These are phyloP conservation scores for Atta cephalotes DNA, from an alignment of 1,140 invertebrate species.

Conservation along the genomic window DNA sequence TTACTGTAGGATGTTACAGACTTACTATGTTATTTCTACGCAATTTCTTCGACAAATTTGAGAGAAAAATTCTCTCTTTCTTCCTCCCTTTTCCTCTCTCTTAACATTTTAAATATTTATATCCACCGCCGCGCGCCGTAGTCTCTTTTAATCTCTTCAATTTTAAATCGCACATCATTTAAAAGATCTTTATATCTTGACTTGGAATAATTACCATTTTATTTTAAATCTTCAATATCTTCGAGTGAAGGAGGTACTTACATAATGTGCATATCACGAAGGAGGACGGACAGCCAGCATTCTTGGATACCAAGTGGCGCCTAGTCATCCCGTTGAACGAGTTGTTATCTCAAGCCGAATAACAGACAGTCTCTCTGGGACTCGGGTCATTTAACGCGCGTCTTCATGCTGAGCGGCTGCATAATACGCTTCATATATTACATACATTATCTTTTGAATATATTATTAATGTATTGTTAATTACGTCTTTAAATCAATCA, in stretches of 20 bases:
- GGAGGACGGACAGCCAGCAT: constrained; percentile 71
- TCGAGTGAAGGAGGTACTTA: constrained; percentile 22
- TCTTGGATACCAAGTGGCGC: constrained; percentile 80
- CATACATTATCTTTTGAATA: constrained; percentile 1
- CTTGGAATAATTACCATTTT: constrained; percentile 38
- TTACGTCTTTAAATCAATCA: not conserved
- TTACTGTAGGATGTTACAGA: not conserved
- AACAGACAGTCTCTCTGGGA: constrained; percentile 70
- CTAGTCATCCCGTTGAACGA: constrained; percentile 78
- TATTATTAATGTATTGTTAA: not conserved
- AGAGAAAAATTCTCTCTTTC: not conserved
- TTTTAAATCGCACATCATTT: constrained; percentile 16
- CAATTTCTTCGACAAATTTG: constrained; percentile 21
- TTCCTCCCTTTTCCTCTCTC: not conserved
- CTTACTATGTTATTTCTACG: not conserved
- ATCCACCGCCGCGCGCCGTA: not conserved
- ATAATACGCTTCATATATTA: constrained; percentile 17
- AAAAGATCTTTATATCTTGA: not conserved
- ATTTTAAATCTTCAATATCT: constrained; percentile 12
- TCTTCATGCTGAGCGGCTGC: not conserved
- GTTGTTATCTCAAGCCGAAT: constrained; percentile 83
- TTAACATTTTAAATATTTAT: constrained; percentile 25
- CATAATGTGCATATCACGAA: constrained; percentile 56
- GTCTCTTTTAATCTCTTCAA: constrained; percentile 10
- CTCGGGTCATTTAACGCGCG: constrained; percentile 57